phyloP scores from a whole-genome alignment of 1,140 invertebrate genomes.

The Acromyrmex heyeri region DNA sequence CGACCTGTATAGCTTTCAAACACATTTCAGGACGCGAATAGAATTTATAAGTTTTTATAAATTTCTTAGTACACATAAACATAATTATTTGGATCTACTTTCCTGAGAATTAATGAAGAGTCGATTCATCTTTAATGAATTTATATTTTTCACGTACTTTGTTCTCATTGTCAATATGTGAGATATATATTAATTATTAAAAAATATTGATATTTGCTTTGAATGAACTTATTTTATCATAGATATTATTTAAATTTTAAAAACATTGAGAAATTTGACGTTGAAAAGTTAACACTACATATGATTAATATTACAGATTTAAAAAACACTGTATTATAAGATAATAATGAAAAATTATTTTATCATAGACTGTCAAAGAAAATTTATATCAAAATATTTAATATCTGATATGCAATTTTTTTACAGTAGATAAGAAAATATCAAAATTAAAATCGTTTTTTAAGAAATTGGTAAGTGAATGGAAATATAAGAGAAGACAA shows the following conservation, averaged over 20 bases:
- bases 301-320: not conserved
- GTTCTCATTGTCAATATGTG: not conserved
- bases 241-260: not conserved
- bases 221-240: not conserved
- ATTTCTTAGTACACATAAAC: not conserved
- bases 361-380: not conserved
- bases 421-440: not conserved
- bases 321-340: not conserved
- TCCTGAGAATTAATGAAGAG: not conserved
- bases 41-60: slow-evolving; percentile 7
- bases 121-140: not conserved
- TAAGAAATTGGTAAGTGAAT: not conserved
- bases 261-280: not conserved
- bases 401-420: not conserved
- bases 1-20: not conserved
- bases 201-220: slow-evolving; percentile 1
- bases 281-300: not conserved
- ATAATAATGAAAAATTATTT: not conserved
- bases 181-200: not conserved
- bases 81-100: not conserved
- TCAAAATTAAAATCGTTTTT: not conserved
- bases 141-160: not conserved
- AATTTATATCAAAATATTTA: not conserved
- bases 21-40: slow-evolving; percentile 20
- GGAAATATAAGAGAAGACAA: slow-evolving; percentile 30